A percentile compares a stretch with the other conserved stretches of the same genome.
These are phyloP conservation scores for Chunga burmeisteri DNA, from an alignment of 2,113 vertebrate species.

Conservation along the genomic window DNA sequence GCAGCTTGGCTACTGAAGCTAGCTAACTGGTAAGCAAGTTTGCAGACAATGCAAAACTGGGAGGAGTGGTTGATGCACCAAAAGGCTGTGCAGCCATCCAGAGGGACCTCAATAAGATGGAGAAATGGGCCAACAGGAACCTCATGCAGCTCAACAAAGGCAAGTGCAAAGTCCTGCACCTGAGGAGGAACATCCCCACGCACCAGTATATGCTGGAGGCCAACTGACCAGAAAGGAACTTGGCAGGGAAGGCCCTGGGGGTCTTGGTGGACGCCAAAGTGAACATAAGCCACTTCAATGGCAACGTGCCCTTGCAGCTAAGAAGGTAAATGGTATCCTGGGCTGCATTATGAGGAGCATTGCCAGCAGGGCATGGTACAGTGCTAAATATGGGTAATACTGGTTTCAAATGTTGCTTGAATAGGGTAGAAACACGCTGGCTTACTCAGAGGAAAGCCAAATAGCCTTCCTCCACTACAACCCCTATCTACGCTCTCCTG, in stretches of 20 bases:
- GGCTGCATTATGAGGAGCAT: neutral
- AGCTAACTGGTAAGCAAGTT: neutral
- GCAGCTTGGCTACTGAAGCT: neutral
- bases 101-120: fast-evolving
- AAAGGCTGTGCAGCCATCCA: neutral
- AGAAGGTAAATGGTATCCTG: neutral
- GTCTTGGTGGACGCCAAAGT: neutral
- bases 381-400: neutral
- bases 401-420: neutral
- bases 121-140: neutral
- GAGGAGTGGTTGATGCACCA: neutral
- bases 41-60: neutral
- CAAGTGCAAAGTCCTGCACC: neutral
- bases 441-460: neutral
- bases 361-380: neutral
- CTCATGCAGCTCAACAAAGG: neutral
- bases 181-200: neutral
- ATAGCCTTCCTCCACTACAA: neutral
- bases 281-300: neutral
- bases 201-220: neutral
- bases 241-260: neutral
- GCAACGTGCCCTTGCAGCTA: neutral
- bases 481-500: fast-evolving
- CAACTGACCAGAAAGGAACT: neutral
- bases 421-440: neutral